Conservation (phyloP, 2,113 vertebrate species). For the Osmerus eperlanus region DNA sequence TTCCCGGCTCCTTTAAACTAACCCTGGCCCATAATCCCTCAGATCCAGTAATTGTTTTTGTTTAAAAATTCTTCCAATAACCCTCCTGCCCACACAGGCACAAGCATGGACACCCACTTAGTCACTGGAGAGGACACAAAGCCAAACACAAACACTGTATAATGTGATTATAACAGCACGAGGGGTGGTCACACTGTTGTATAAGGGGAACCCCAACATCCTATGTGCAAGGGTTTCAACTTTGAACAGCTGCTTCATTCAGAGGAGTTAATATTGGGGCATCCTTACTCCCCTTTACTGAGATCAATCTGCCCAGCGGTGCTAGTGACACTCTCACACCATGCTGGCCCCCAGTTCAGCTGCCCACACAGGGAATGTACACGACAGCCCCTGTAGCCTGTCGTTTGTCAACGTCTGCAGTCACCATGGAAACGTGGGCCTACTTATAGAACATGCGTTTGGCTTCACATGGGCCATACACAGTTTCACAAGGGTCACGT, state of each 20-base stretch:
- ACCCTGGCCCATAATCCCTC: constrained; percentile 61
- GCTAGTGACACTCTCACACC: neutral
- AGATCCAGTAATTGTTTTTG: constrained; percentile 69
- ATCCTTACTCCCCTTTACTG: neutral
- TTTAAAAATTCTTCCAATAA: constrained; percentile 62
- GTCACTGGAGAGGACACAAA: constrained; percentile 14
- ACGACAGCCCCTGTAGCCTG: neutral
- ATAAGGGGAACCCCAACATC: neutral
- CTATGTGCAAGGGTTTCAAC: neutral
- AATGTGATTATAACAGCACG: neutral
- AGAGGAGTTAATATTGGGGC: constrained; percentile 8
- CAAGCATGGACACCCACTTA: constrained; percentile 40
- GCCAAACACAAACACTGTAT: neutral
- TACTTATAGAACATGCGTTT: constrained; percentile 18
- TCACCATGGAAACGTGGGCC: neutral
- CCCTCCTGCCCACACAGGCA: constrained; percentile 61
- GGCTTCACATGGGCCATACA: constrained; percentile 10
- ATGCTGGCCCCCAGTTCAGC: neutral
- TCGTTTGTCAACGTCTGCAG: neutral
- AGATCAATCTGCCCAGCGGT: neutral
- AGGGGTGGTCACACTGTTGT: neutral
- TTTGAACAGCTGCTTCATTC: neutral
- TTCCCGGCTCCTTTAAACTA: constrained; percentile 56
- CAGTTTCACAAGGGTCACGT: constrained; percentile 32
- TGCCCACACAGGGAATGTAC: neutral